A percentile compares a stretch with the other conserved stretches of the same genome.
Evolutionary conservation across 2,888 invertebrate genomes (phyloP).

Genomic region (Gasteruption jaculator): DNA sequence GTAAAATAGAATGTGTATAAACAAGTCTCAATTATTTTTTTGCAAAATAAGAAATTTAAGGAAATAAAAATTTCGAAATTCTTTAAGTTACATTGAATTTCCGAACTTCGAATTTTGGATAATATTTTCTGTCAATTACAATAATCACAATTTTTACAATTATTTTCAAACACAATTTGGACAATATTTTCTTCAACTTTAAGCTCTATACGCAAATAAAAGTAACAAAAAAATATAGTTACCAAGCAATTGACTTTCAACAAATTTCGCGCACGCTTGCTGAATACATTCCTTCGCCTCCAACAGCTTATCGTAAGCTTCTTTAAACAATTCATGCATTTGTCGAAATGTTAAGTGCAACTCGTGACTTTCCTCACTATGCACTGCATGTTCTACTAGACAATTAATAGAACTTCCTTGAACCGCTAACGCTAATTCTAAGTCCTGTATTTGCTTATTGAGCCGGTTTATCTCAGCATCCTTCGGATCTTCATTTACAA

Average conservation of each 20-base stretch:
- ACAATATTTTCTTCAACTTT: too few species aligned
- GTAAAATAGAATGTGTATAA: not conserved
- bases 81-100: too few species aligned
- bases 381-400: constrained; percentile 52
- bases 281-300: constrained; percentile 58
- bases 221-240: constrained; percentile 1
- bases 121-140: too few species aligned
- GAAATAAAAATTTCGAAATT: not conserved
- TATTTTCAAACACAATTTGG: constrained; percentile 5
- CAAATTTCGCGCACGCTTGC: constrained; percentile 57
- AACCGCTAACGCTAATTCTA: constrained; percentile 62
- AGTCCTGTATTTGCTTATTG: constrained; percentile 67
- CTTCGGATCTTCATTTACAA: constrained; percentile 78
- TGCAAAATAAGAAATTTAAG: constrained; percentile 2
- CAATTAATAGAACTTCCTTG: constrained; percentile 42
- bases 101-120: too few species aligned
- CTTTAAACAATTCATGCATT: constrained; percentile 66
- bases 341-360: constrained; percentile 63
- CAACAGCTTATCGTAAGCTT: constrained; percentile 63
- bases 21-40: not conserved
- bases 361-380: constrained; percentile 57
- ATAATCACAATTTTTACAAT: not conserved
- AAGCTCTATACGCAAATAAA: not conserved
- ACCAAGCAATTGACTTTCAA: constrained; percentile 49
- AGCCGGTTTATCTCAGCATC: constrained; percentile 72